phyloP scores from a whole-genome alignment of 2,888 invertebrate genomes.

The Spisula subtruncata region DNA sequence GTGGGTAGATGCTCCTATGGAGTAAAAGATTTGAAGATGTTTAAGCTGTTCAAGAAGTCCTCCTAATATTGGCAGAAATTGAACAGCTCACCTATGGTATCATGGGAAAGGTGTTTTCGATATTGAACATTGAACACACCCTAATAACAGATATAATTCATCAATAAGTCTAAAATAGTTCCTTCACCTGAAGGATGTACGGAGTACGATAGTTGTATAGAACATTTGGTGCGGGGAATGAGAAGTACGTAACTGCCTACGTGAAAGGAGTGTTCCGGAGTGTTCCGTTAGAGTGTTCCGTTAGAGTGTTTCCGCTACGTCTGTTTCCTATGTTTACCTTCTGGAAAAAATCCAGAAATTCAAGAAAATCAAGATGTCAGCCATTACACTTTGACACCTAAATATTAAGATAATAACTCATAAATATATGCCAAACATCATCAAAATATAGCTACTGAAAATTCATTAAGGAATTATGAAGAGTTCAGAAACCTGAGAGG shows the following conservation, averaged over 20 bases:
- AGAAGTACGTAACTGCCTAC: not conserved
- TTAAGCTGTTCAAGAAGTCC: too few species aligned
- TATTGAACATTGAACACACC: constrained; percentile 7
- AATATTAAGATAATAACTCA: constrained; percentile 54
- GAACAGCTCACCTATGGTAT: not conserved
- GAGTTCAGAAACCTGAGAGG: not conserved
- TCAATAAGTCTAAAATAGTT: not conserved
- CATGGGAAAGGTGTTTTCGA: not conserved
- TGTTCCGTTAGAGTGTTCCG: not conserved
- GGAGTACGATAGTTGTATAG: not conserved
- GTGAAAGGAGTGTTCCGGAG: constrained; percentile 14
- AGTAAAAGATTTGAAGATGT: not conserved
- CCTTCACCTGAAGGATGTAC: not conserved
- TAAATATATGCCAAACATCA: constrained; percentile 34
- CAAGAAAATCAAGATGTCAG: constrained; percentile 41
- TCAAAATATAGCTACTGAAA: constrained; percentile 21
- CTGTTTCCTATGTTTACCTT: constrained; percentile 35
- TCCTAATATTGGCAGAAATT: not conserved
- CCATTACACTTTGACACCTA: constrained; percentile 53
- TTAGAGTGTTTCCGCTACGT: not conserved
- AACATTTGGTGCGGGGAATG: not conserved
- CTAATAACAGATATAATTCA: constrained; percentile 8
- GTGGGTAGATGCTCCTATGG: too few species aligned
- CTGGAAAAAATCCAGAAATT: constrained; percentile 40
- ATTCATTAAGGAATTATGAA: not conserved